phyloP scores from a whole-genome alignment of 2,113 vertebrate genomes.

The Psophia crepitans region DNA sequence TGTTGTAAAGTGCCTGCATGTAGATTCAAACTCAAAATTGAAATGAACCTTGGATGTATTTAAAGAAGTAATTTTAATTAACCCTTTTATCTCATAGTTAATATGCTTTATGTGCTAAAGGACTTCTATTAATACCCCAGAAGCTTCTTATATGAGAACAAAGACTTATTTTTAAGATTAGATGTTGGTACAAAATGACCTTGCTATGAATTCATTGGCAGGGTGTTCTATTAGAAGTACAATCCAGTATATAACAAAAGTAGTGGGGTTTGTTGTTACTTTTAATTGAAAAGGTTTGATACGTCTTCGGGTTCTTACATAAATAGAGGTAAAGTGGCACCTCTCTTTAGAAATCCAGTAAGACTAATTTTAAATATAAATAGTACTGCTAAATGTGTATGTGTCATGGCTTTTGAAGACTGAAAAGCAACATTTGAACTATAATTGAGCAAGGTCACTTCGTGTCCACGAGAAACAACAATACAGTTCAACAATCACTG shows the following conservation, averaged over 20 bases:
- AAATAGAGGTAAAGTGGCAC: background rate
- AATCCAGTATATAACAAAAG: background rate
- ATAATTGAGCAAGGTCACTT: background rate
- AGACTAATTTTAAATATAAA: background rate
- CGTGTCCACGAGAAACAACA: background rate
- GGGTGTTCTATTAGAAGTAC: background rate
- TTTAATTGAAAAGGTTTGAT: background rate
- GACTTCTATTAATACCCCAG: background rate
- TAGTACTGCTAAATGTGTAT: background rate
- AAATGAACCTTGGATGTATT: slow-evolving; percentile 13
- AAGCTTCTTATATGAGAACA: background rate
- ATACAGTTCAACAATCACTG: background rate
- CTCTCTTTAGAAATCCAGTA: background rate
- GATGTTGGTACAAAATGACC: background rate
- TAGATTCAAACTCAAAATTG: background rate
- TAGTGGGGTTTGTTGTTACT: background rate
- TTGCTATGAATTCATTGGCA: background rate
- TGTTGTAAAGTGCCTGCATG: background rate
- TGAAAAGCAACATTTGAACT: background rate
- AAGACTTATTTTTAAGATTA: slow-evolving; percentile 22
- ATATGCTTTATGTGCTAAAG: background rate
- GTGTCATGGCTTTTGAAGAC: background rate
- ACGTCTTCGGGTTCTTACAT: background rate
- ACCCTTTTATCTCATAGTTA: background rate
- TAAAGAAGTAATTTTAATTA: slow-evolving; percentile 36